Percentiles rank a stretch among this genome's conserved stretches.
Evolutionary conservation across 2,888 invertebrate species (phyloP).

Genomic region (Protula sp.): DNA sequence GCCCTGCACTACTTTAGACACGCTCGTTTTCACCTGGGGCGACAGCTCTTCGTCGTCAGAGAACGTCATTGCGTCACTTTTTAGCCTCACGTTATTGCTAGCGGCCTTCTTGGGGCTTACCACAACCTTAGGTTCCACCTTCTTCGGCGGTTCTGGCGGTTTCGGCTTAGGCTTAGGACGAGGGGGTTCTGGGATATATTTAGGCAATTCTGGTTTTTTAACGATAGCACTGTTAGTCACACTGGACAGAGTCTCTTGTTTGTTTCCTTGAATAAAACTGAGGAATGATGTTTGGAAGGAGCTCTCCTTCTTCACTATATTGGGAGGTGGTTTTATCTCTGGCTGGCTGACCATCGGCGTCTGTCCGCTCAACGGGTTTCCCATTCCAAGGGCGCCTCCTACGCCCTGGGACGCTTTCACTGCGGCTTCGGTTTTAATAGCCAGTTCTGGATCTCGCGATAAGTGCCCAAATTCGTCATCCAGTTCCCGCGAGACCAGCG

Average conservation of each 20-base stretch:
- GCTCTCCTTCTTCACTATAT: background rate
- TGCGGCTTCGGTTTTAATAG: too few species aligned
- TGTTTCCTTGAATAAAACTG: constrained; percentile 46
- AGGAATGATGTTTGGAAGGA: constrained; percentile 42
- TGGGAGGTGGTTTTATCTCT: background rate
- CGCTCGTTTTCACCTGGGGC: background rate
- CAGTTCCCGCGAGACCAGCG: constrained; percentile 12
- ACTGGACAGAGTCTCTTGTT: constrained; percentile 46
- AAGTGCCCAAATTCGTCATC: constrained; percentile 45
- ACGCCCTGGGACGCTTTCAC: too few species aligned
- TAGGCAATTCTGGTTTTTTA: constrained; percentile 42
- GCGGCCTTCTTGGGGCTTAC: too few species aligned
- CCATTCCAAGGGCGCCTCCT: background rate
- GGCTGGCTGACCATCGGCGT: background rate
- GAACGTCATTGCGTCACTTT: too few species aligned
- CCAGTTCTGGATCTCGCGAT: too few species aligned
- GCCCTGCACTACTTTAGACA: background rate
- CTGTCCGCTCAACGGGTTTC: background rate
- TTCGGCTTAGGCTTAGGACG: constrained; percentile 6
- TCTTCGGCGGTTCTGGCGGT: too few species aligned
- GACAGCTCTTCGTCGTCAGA: constrained; percentile 34
- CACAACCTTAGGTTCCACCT: too few species aligned
- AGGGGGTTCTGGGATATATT: constrained; percentile 37
- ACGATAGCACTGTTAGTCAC: constrained; percentile 38
- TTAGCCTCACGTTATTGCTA: too few species aligned